These are phyloP conservation scores for Benitochromis conjunctus DNA, from an alignment of 2,113 vertebrate species.

Conservation along the genomic window DNA sequence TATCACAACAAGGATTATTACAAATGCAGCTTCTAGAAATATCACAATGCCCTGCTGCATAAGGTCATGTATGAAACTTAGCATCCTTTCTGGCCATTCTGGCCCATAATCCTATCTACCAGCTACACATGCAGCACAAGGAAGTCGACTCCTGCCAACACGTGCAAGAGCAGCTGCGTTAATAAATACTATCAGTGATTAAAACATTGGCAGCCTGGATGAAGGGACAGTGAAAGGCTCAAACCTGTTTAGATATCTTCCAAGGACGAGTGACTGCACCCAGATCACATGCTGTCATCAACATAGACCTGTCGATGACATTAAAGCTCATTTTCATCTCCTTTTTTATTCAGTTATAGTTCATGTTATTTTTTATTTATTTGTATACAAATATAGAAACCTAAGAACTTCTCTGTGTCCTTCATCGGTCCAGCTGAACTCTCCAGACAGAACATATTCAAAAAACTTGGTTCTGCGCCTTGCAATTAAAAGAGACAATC, in stretches of 20 bases:
- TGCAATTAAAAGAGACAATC: constrained; percentile 17
- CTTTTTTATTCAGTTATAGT: neutral
- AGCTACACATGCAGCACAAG: neutral
- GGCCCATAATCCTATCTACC: neutral
- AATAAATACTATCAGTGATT: neutral
- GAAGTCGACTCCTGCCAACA: neutral
- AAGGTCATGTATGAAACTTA: neutral
- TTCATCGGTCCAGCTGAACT: constrained; percentile 74
- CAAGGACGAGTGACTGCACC: constrained; percentile 98
- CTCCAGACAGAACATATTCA: constrained; percentile 66
- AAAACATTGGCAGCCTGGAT: neutral
- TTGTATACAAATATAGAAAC: constrained; percentile 28
- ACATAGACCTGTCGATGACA: constrained; percentile 86
- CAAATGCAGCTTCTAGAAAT: neutral
- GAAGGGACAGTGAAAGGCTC: neutral
- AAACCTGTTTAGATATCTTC: constrained; percentile 98
- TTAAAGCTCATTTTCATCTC: neutral
- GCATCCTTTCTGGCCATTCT: neutral
- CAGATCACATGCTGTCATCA: constrained; percentile 98
- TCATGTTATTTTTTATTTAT: neutral
- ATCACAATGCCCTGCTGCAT: neutral
- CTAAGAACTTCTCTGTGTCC: constrained; percentile 72
- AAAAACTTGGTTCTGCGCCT: constrained; percentile 76
- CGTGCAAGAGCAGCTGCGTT: neutral
- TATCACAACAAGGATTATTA: neutral